Percentiles rank a stretch among this genome's conserved stretches.
Evolutionary conservation across 2,113 vertebrate genomes (phyloP).

Genomic region (Boulengerochromis microlepis): DNA sequence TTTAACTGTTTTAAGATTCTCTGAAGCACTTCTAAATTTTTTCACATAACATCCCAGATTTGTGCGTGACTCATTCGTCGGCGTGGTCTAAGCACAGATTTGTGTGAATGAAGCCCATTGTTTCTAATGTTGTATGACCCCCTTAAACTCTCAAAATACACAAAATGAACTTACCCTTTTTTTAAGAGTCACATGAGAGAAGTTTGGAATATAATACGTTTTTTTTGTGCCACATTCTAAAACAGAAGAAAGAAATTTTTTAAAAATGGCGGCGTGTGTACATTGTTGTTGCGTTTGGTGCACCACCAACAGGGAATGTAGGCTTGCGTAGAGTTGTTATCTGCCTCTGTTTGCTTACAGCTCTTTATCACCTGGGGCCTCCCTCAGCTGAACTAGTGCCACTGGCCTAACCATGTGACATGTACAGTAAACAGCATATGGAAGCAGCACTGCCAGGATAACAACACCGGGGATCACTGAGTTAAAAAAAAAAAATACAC

Average conservation of each 20-base stretch:
- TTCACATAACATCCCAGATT: neutral
- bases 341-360: conserved; percentile 40
- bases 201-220: fast-evolving
- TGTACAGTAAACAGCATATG: conserved; percentile 52
- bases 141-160: neutral
- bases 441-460: neutral
- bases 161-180: neutral
- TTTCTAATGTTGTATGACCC: neutral
- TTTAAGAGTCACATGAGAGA: neutral
- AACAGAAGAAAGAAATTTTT: neutral
- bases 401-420: conserved; percentile 45
- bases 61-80: neutral
- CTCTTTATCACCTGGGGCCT: conserved; percentile 42
- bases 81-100: neutral
- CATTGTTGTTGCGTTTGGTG: neutral
- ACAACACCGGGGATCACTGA: neutral
- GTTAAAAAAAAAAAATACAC: neutral
- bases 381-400: conserved; percentile 5
- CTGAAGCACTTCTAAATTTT: neutral
- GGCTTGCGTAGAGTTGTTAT: conserved; percentile 29
- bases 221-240: neutral
- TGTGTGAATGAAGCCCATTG: neutral
- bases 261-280: neutral
- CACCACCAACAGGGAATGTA: neutral
- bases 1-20: neutral